Evolutionary conservation across 2,113 vertebrate genomes (phyloP).

Genomic region (Axis porcinus): DNA sequence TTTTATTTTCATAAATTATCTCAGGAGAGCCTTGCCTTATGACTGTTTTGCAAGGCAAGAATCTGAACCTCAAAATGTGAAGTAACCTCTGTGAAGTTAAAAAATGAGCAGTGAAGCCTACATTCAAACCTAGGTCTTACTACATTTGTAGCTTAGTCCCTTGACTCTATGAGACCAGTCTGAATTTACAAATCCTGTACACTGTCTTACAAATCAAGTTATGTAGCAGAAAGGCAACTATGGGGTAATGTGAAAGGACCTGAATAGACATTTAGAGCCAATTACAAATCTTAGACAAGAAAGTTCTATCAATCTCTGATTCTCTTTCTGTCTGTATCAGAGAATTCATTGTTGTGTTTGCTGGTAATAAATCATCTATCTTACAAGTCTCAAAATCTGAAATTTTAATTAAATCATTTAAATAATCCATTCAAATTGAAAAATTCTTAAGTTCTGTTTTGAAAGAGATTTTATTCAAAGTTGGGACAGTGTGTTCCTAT

Average conservation of each 20-base stretch:
- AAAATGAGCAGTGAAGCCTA: not conserved
- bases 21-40: not conserved
- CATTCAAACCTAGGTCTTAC: not conserved
- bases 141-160: not conserved
- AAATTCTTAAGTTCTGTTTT: not conserved
- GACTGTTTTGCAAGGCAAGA: not conserved
- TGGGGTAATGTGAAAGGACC: not conserved
- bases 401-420: not conserved
- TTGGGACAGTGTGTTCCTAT: not conserved
- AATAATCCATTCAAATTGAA: not conserved
- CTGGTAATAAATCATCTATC: not conserved
- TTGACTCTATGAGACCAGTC: not conserved
- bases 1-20: not conserved
- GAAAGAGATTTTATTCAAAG: slow-evolving; percentile 14
- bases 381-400: not conserved
- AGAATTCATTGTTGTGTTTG: not conserved
- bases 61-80: not conserved
- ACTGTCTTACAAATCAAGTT: not conserved
- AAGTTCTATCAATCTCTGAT: not conserved
- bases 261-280: not conserved
- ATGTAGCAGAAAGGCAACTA: not conserved
- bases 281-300: not conserved
- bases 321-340: not conserved
- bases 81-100: not conserved
- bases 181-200: not conserved